phyloP scores from a whole-genome alignment of 2,888 invertebrate genomes.

The Caenorhabditis japonica region DNA sequence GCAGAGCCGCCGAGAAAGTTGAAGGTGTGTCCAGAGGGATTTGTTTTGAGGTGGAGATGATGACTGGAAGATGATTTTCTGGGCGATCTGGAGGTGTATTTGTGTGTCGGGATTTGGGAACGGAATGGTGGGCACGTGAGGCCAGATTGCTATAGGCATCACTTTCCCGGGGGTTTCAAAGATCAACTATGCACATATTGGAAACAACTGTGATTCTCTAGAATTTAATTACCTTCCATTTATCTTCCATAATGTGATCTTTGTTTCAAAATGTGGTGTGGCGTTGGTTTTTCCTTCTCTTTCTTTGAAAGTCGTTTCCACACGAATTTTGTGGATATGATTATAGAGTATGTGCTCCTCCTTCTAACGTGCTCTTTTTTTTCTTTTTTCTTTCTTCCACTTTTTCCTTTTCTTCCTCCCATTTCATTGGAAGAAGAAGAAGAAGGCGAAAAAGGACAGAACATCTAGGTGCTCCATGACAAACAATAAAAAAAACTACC shows the following conservation, averaged over 20 bases:
- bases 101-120: no score
- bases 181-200: no score
- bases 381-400: constrained; percentile 7
- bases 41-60: constrained; percentile 1
- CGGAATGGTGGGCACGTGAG: no score
- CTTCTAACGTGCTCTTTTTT: constrained; percentile 10
- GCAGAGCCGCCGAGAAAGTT: constrained; percentile 25
- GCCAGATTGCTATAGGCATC: no score
- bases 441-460: constrained; percentile 9
- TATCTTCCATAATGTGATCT: no score
- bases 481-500: no score
- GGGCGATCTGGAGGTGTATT: no score
- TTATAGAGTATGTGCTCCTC: constrained; percentile 25
- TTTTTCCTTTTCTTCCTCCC: not conserved
- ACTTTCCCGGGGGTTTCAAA: no score
- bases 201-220: no score
- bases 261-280: no score
- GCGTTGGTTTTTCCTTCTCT: constrained; percentile 3
- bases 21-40: constrained; percentile 15
- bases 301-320: constrained; percentile 16
- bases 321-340: constrained; percentile 40
- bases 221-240: no score
- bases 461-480: no score
- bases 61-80: not conserved
- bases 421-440: constrained; percentile 3